phyloP scores from a whole-genome alignment of 2,797 vertebrate genomes.

The Acanthis flammea region DNA sequence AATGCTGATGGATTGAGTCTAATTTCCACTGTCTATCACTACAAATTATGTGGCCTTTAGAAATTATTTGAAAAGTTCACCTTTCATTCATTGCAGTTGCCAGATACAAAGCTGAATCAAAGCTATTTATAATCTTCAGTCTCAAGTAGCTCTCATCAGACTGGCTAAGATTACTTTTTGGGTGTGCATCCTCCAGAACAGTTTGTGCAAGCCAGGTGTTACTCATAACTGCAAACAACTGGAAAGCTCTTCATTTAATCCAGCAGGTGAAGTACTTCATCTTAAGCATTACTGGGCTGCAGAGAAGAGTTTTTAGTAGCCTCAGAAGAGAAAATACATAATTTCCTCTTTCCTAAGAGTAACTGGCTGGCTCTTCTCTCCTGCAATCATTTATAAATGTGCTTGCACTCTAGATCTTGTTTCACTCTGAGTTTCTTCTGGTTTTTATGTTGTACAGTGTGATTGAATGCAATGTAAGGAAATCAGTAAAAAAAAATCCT shows the following conservation, averaged over 20 bases:
- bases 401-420: background rate
- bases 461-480: background rate
- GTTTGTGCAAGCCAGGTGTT: background rate
- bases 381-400: background rate
- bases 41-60: background rate
- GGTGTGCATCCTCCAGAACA: background rate
- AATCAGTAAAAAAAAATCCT: background rate
- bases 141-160: background rate
- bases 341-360: background rate
- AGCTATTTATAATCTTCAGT: background rate
- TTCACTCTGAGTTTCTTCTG: background rate
- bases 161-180: background rate
- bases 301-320: background rate
- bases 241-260: background rate
- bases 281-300: background rate
- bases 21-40: background rate
- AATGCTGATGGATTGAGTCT: background rate
- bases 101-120: background rate
- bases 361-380: background rate
- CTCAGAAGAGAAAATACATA: fast-evolving
- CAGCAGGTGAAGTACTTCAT: background rate
- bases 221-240: background rate
- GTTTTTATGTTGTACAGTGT: background rate
- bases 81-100: background rate
- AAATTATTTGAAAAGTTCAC: background rate